Base-by-base conservation (phyloP, 1,140 invertebrate genomes). In the Oncopodura yosiiana region DNA sequence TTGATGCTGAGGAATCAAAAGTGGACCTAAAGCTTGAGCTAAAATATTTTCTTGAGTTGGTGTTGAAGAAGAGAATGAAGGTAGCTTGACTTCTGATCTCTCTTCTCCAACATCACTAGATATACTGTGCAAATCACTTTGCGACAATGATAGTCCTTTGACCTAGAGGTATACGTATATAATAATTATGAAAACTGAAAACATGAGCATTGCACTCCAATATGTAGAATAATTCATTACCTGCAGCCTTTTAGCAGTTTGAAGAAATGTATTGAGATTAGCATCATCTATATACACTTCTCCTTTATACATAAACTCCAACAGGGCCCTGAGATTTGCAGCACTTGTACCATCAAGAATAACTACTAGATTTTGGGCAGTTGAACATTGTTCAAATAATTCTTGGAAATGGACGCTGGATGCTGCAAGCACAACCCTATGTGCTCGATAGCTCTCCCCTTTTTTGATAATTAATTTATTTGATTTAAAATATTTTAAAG, bases 371-470 rank as follows among this genome's bases (percentile, higher is more conserved):
- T 80, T 80, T 59, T 84, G 82, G 65, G 82, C 82, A 66, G 84
- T 83, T 52, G 87, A 87, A 66, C 87, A 87, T 54, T 82, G 80
- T 74, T 91, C 86, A 74, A 94, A 92, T 53, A 94, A 71, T 72
- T 90, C 85, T 67, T 90, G 87, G 72, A 94, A 88, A 70, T 92
- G 89, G 71, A 90, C 88, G 73, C 87, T 92, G 74, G 88, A 92
- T 69, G 90, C 88, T 64, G 89, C 87, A 69, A 93, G 74, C 56
- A 94, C 91, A 62, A 93, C 75, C 71, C 84, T 84, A 75, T 94
- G 90, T 58, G 88, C 88, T 72, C 87, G 86, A 70, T 92, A 87
- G 64, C 85, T 87, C 66, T 86, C 82, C 69, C 87, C 88, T 90
- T 73, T 1, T 53, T 46, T 21, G 16, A 49, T 9, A 49, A 24